Percentiles rank a stretch among this genome's conserved stretches.
phyloP scores from a whole-genome alignment of 1,140 invertebrate species.

The Drosophila nigromelanica region DNA sequence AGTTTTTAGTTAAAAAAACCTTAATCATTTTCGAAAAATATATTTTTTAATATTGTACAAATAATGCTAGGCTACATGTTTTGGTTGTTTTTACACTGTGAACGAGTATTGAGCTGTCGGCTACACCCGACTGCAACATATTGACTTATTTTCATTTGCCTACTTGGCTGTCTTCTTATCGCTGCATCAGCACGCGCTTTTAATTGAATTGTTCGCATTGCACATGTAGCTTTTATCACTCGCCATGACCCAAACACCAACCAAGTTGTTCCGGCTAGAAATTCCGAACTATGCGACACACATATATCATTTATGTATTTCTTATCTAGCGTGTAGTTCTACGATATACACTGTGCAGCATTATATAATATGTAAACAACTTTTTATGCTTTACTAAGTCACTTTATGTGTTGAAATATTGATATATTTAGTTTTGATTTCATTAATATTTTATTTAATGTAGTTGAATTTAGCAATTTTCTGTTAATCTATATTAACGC shows the following conservation, averaged over 20 bases:
- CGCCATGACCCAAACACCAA: constrained; percentile 24
- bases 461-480: not conserved
- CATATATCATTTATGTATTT: not conserved
- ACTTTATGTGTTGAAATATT: too few relatives aligned
- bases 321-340: not conserved
- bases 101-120: too few relatives aligned
- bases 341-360: not conserved
- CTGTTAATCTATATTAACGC: not conserved
- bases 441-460: too few relatives aligned
- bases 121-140: too few relatives aligned
- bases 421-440: too few relatives aligned
- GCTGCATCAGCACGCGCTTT: constrained; percentile 30
- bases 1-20: too few relatives aligned
- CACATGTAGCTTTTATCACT: constrained; percentile 37
- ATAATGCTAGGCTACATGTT: too few relatives aligned
- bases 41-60: too few relatives aligned
- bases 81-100: too few relatives aligned
- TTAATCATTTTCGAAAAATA: too few relatives aligned
- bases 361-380: not conserved
- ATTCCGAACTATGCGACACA: constrained; percentile 20
- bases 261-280: constrained; percentile 23
- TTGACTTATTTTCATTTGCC: not conserved
- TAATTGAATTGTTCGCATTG: constrained; percentile 48
- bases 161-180: constrained; percentile 12
- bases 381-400: too few relatives aligned